Evolutionary conservation across 2,113 vertebrate species (phyloP).

Genomic region (Chloropsis hardwickii): DNA sequence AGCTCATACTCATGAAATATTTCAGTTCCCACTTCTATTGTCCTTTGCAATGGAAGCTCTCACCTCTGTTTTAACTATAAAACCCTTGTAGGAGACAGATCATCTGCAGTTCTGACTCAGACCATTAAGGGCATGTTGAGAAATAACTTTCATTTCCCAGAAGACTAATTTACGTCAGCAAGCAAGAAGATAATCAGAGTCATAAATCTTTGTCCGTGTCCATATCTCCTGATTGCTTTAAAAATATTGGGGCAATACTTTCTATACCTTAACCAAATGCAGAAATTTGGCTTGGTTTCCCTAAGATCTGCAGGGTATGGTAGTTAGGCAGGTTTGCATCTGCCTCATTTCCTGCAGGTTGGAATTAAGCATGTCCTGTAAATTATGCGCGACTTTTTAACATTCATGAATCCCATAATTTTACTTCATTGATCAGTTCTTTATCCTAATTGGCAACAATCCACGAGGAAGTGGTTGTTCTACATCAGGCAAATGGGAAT

Average conservation of each 20-base stretch:
- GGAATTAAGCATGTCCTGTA: not conserved
- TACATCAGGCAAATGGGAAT: constrained; percentile 13
- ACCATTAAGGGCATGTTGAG: constrained; percentile 70
- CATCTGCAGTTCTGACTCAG: constrained; percentile 68
- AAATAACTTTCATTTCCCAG: constrained; percentile 75
- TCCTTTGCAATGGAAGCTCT: not conserved
- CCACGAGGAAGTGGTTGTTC: not conserved
- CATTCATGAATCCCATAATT: not conserved
- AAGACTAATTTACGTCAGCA: constrained; percentile 78
- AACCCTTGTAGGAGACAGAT: constrained; percentile 51
- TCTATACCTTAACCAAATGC: not conserved
- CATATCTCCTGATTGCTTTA: not conserved
- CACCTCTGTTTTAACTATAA: constrained; percentile 46
- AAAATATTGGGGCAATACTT: not conserved
- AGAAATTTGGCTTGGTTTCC: not conserved
- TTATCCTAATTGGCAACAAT: not conserved
- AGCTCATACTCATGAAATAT: constrained; percentile 10
- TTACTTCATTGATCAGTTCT: not conserved
- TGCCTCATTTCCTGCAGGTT: not conserved
- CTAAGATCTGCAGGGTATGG: not conserved
- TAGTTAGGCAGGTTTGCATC: not conserved
- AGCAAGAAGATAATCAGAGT: constrained; percentile 65
- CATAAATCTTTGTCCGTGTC: constrained; percentile 60
- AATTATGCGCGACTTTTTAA: not conserved
- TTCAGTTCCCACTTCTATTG: constrained; percentile 24